A percentile compares a stretch with the other conserved stretches of the same genome.
These are phyloP conservation scores for Rhynchomys soricoides DNA, from an alignment of 2,113 vertebrate species.

Conservation along the genomic window DNA sequence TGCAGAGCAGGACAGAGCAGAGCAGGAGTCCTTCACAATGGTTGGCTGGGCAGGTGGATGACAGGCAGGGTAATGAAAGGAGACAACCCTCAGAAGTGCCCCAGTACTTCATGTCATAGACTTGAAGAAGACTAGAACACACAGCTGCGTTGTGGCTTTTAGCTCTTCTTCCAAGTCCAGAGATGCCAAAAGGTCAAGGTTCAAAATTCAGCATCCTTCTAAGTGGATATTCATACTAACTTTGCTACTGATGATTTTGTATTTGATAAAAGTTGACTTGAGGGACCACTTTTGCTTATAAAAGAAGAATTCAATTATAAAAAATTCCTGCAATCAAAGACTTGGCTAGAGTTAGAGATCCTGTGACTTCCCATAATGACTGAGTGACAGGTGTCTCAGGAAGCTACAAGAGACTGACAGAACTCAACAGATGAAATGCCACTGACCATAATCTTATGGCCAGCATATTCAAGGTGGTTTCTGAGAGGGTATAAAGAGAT, in stretches of 20 bases:
- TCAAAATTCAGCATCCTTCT: conserved; percentile 55
- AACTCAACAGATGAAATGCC: conserved; percentile 45
- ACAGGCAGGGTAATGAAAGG: not conserved
- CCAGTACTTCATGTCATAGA: conserved; percentile 37
- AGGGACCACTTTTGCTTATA: not conserved
- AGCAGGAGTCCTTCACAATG: not conserved
- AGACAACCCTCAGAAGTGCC: not conserved
- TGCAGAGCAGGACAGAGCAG: not conserved
- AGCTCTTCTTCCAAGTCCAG: conserved; percentile 54
- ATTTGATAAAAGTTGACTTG: conserved; percentile 46
- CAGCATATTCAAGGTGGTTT: conserved; percentile 49
- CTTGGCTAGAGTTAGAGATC: not conserved
- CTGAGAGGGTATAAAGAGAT: not conserved
- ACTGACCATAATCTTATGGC: not conserved
- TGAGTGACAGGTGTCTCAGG: conserved; percentile 44
- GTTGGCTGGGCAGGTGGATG: not conserved
- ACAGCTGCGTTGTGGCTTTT: not conserved
- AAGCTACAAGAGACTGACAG: conserved; percentile 11
- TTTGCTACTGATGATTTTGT: conserved; percentile 22
- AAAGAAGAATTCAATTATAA: conserved; percentile 13
- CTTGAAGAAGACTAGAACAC: conserved; percentile 35
- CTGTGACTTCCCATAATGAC: conserved; percentile 23
- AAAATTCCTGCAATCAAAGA: conserved; percentile 22
- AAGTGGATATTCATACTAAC: not conserved
- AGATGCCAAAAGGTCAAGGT: conserved; percentile 40